Evolutionary conservation across 2,113 vertebrate genomes (phyloP), one percentile per base, ranked within the genome.

Genomic region (Ceuthmochares aereus): DNA sequence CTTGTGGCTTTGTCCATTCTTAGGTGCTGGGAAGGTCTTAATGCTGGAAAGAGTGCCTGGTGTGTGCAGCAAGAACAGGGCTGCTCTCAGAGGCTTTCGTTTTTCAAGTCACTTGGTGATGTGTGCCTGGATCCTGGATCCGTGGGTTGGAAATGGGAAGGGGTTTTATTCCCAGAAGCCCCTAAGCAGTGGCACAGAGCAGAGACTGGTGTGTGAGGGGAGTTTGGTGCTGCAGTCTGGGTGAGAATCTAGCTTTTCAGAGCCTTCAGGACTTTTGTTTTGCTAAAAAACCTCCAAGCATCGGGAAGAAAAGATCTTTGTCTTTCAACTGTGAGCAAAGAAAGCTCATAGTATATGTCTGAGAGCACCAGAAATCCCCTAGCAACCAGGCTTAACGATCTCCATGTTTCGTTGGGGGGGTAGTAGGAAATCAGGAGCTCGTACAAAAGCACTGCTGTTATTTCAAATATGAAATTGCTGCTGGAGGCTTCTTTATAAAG

Each of bases 291-390:
- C 62, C 73, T 89, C 76, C 84, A 43, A 93, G 87, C 89, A 36
- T 59, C 0, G 7, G 86, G 32, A 93, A 97, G 94, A 97, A 96
- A 96, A 95, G 95, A 92, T 89, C 96, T 95, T 96, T 97, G 96
- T 96, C 76, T 81, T 75, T 75, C 43, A 70, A 49, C 94, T 72
- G 83, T 13, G 60, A 75, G 94, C 80, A 72, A 72, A 95, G 95
- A 93, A 91, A 93, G 95, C 94, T 95, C 1, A 0, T n/a, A 84
- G 89, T 95, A 40, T 95, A 89, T 89, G 69, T 84, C 93, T 3
- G 6, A 92, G 83, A 90, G 78, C 62, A 52, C 94, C 90, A 95
- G 88, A 62, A 92, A 95, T 95, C 88, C 95, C 96, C 76, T 96
- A 89, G 94, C 96, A 97, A 97, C 90, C 83, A 72, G 73, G 59